A percentile compares a stretch with the other conserved stretches of the same genome.
Conservation (phyloP, 2,888 invertebrate genomes). For the Hydraecia micacea region DNA sequence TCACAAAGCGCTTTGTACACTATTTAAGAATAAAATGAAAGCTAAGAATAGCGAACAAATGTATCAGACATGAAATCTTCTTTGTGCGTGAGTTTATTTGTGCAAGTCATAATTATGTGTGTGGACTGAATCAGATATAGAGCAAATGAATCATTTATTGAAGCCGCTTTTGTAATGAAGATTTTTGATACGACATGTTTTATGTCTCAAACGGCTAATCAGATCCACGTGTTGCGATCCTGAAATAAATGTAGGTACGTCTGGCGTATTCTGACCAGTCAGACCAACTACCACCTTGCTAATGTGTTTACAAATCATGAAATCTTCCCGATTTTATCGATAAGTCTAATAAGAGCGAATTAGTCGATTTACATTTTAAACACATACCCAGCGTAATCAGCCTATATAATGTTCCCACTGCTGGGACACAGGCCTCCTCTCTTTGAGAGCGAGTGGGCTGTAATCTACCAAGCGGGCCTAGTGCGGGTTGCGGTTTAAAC, state of each 20-base stretch:
- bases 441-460: too few species aligned
- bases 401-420: too few species aligned
- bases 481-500: too few species aligned
- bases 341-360: too few species aligned
- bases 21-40: constrained; percentile 26
- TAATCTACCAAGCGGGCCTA: too few species aligned
- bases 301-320: too few species aligned
- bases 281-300: background rate
- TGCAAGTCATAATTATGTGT: constrained; percentile 43
- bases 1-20: constrained; percentile 49
- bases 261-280: too few species aligned
- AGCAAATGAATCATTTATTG: constrained; percentile 31
- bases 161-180: constrained; percentile 2
- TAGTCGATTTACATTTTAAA: too few species aligned
- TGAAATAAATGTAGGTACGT: background rate
- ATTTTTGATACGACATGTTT: constrained; percentile 16
- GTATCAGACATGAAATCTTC: constrained; percentile 22
- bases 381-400: too few species aligned
- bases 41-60: constrained; percentile 37
- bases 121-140: constrained; percentile 20
- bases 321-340: too few species aligned
- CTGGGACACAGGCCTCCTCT: too few species aligned
- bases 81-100: constrained; percentile 31
- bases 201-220: background rate
- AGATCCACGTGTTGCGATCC: background rate